A percentile compares a stretch with the other conserved stretches of the same genome.
Conservation (phyloP, 2,113 vertebrate genomes). For the Sceloporus undulatus region DNA sequence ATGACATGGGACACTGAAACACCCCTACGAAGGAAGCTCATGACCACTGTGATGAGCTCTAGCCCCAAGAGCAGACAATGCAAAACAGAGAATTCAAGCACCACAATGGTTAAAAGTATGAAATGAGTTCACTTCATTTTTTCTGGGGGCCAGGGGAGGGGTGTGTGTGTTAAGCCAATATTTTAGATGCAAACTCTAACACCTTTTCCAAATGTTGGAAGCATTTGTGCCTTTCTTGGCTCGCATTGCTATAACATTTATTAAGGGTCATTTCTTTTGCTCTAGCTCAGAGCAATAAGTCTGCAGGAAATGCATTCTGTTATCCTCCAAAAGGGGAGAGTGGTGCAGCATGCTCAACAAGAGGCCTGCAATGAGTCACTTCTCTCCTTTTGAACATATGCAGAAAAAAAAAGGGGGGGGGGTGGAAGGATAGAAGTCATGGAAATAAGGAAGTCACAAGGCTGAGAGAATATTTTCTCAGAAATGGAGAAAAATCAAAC, state of each 20-base stretch:
- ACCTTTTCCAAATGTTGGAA: conserved; percentile 5
- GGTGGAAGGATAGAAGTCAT: neutral
- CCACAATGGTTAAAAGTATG: accelerated
- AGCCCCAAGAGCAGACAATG: neutral
- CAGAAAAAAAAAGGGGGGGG: neutral
- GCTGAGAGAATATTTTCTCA: neutral
- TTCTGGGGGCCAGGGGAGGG: neutral
- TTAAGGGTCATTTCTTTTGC: neutral
- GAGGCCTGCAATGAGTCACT: neutral
- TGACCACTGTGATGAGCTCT: conserved; percentile 7
- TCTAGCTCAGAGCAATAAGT: neutral
- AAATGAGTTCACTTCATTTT: neutral
- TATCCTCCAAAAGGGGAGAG: neutral
- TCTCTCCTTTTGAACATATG: neutral
- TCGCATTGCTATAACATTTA: neutral
- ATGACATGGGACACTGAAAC: neutral
- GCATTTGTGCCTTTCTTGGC: neutral
- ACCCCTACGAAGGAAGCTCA: accelerated
- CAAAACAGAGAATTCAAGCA: neutral
- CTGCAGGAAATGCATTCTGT: neutral
- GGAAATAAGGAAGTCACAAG: conserved; percentile 10
- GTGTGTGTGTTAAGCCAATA: neutral
- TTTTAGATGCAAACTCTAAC: neutral
- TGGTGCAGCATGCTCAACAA: neutral
- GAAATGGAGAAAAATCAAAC: neutral